phyloP scores from a whole-genome alignment of 2,113 vertebrate genomes.

The Oryzias melastigma region DNA sequence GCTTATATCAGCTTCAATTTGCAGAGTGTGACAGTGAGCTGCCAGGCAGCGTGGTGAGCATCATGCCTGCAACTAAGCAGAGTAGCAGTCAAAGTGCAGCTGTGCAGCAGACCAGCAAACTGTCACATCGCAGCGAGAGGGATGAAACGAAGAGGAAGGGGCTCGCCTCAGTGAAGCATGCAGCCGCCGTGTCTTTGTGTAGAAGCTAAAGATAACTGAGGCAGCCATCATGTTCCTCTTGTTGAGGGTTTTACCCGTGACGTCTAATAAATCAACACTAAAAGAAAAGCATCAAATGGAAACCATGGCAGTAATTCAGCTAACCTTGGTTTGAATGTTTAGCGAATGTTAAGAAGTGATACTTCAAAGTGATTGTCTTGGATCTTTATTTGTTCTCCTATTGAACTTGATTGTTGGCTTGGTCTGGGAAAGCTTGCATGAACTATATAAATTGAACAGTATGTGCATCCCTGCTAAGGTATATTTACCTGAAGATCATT shows the following conservation, averaged over 20 bases:
- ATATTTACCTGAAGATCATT: no score
- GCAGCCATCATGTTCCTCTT: background rate
- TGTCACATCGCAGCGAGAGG: conserved; percentile 27
- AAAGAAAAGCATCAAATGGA: no score
- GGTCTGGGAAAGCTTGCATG: no score
- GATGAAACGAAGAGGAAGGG: conserved; percentile 21
- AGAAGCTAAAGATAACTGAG: background rate
- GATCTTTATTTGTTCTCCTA: no score
- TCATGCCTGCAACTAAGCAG: conserved; percentile 15
- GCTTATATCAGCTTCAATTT: conserved; percentile 22
- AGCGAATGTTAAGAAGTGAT: no score
- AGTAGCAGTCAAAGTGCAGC: conserved; percentile 18
- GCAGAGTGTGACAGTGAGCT: conserved; percentile 19
- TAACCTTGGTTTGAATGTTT: no score
- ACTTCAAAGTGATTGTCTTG: no score
- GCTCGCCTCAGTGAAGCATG: conserved; percentile 12
- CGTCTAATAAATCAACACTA: no score
- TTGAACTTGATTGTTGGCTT: no score
- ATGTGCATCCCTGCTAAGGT: no score
- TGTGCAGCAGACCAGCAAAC: conserved; percentile 28
- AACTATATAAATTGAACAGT: no score
- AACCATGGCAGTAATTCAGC: no score
- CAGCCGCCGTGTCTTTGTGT: background rate
- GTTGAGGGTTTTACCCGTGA: background rate
- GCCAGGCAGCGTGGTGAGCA: conserved; percentile 6